Conservation (phyloP, 2,888 invertebrate genomes). For the Alviniconcha strummeri region DNA sequence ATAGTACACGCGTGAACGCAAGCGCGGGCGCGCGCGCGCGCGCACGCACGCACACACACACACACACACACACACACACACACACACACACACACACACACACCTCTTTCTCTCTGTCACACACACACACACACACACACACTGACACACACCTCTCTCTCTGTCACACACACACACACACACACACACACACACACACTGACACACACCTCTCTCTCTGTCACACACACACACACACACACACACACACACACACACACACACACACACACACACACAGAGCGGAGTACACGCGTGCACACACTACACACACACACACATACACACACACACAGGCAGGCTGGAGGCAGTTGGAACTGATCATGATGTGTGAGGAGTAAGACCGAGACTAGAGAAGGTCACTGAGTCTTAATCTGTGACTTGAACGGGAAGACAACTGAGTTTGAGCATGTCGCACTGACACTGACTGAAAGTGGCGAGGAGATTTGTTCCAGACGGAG, state of each 20-base stretch:
- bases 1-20: background rate
- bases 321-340: background rate
- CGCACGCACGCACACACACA: background rate
- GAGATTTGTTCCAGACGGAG: background rate
- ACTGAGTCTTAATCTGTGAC: too few relatives aligned
- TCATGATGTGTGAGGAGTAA: too few relatives aligned
- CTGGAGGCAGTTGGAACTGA: background rate
- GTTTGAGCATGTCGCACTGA: background rate
- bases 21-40: background rate
- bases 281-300: background rate
- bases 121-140: background rate
- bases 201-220: background rate
- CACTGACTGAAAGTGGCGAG: background rate
- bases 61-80: background rate
- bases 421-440: background rate
- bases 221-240: conserved; percentile 7
- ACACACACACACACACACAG: background rate
- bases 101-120: too few relatives aligned
- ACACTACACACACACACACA: background rate
- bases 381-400: too few relatives aligned
- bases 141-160: background rate
- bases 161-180: background rate
- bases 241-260: too few relatives aligned
- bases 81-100: background rate
- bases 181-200: background rate